Evolutionary conservation across 1,140 invertebrate species (phyloP).

Genomic region (Drosophila jambulina): DNA sequence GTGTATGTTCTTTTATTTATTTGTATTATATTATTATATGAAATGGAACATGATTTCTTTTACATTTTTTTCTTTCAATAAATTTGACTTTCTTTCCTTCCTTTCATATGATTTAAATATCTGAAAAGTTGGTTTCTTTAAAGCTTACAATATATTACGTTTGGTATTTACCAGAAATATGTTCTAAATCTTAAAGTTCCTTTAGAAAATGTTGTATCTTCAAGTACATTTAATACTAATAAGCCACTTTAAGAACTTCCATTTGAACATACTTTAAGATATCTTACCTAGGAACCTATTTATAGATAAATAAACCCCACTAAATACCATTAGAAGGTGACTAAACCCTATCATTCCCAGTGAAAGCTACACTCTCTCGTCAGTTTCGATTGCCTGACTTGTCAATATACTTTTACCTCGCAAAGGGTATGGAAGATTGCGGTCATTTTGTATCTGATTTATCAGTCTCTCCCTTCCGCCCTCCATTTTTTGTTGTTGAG

Average conservation of each 20-base stretch:
- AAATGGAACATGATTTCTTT: background rate
- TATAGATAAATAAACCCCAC: background rate
- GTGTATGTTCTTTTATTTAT: background rate
- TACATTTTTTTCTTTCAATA: background rate
- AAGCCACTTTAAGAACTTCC: background rate
- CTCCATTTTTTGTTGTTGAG: constrained; percentile 4
- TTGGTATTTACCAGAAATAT: background rate
- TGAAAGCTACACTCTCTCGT: constrained; percentile 2
- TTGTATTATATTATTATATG: background rate
- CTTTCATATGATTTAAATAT: background rate
- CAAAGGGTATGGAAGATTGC: constrained; percentile 30
- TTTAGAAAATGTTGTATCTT: background rate
- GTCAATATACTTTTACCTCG: background rate
- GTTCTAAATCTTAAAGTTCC: background rate
- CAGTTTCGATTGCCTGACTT: background rate
- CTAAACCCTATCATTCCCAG: background rate
- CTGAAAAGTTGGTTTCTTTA: background rate
- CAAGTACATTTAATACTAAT: background rate
- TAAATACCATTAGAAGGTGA: background rate
- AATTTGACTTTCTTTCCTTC: no score
- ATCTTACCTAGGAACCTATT: background rate
- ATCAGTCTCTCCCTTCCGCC: constrained; percentile 1
- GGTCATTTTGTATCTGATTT: constrained; percentile 32
- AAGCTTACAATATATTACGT: background rate
- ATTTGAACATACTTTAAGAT: background rate